A percentile compares a stretch with the other conserved stretches of the same genome.
These are phyloP conservation scores for Triplophysa siluroides DNA, from an alignment of 2,113 vertebrate genomes.

Conservation along the genomic window DNA sequence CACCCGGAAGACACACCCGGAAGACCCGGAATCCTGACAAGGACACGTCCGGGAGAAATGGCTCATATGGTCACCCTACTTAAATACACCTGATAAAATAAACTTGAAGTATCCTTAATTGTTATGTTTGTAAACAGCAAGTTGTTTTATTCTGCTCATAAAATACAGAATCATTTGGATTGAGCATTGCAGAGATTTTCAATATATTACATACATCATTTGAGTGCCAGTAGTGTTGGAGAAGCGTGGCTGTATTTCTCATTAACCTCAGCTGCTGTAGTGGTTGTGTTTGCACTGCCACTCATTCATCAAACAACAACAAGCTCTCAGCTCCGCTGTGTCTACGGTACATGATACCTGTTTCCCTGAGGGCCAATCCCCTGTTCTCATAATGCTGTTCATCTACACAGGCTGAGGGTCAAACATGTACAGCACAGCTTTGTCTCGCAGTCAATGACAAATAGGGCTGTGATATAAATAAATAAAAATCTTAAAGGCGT, in stretches of 20 bases:
- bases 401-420: neutral
- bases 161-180: neutral
- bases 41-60: too few relatives aligned
- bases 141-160: too few relatives aligned
- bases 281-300: conserved; percentile 26
- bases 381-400: conserved; percentile 20
- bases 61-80: too few relatives aligned
- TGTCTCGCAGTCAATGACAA: neutral
- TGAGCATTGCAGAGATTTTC: neutral
- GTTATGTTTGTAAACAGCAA: too few relatives aligned
- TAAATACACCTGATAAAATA: too few relatives aligned
- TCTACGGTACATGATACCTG: conserved; percentile 26
- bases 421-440: neutral
- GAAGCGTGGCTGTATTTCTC: conserved; percentile 51
- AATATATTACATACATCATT: conserved; percentile 14
- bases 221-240: conserved; percentile 47
- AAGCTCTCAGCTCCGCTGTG: conserved; percentile 38
- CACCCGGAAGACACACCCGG: too few relatives aligned
- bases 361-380: conserved; percentile 19
- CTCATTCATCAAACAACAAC: conserved; percentile 53
- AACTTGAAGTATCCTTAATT: too few relatives aligned
- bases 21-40: too few relatives aligned
- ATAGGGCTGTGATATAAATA: too few relatives aligned
- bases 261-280: conserved; percentile 53
- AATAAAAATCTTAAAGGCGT: too few relatives aligned